phyloP scores from a whole-genome alignment of 2,797 vertebrate species.

The Sarcoramphus papa region DNA sequence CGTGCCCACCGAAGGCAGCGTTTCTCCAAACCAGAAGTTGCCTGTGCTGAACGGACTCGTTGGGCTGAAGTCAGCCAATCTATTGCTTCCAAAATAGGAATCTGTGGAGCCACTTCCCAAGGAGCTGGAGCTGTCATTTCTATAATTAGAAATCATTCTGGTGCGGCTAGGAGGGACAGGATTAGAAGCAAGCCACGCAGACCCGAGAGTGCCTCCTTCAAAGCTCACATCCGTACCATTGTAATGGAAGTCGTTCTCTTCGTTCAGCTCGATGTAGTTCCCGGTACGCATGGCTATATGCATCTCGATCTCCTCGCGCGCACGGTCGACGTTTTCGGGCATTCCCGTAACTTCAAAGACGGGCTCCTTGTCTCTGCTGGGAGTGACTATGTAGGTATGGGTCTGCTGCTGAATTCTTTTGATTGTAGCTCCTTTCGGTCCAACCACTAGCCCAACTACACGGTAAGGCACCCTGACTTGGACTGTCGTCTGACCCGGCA shows the following conservation, averaged over 20 bases:
- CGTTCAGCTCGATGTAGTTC: slow-evolving; percentile 80
- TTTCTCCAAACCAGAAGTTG: slow-evolving; percentile 91
- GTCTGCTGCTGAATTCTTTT: slow-evolving; percentile 97
- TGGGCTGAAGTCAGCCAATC: slow-evolving; percentile 89
- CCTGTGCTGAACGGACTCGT: slow-evolving; percentile 84
- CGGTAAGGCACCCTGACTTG: slow-evolving; percentile 94
- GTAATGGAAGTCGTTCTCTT: slow-evolving; percentile 90
- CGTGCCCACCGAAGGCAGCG: slow-evolving; percentile 77
- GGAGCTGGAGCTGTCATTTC: slow-evolving; percentile 95
- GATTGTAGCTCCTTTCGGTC: slow-evolving; percentile 95
- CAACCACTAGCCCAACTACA: slow-evolving; percentile 93
- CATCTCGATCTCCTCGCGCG: slow-evolving; percentile 90
- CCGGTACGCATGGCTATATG: slow-evolving; percentile 91
- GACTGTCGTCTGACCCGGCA: slow-evolving; percentile 92
- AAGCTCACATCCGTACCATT: slow-evolving; percentile 93
- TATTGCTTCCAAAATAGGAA: slow-evolving; percentile 86
- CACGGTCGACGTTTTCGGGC: slow-evolving; percentile 93
- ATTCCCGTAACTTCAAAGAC: slow-evolving; percentile 94
- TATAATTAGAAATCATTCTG: slow-evolving; percentile 87
- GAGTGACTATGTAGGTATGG: slow-evolving; percentile 95
- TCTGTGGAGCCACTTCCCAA: slow-evolving; percentile 92
- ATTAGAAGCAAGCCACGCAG: slow-evolving; percentile 72
- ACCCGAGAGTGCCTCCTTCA: slow-evolving; percentile 66
- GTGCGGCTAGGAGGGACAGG: slow-evolving; percentile 64
- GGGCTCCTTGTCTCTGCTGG: slow-evolving; percentile 91